A percentile compares a stretch with the other conserved stretches of the same genome.
phyloP scores from a whole-genome alignment of 2,888 invertebrate genomes.

The Caenorhabditis sp. region DNA sequence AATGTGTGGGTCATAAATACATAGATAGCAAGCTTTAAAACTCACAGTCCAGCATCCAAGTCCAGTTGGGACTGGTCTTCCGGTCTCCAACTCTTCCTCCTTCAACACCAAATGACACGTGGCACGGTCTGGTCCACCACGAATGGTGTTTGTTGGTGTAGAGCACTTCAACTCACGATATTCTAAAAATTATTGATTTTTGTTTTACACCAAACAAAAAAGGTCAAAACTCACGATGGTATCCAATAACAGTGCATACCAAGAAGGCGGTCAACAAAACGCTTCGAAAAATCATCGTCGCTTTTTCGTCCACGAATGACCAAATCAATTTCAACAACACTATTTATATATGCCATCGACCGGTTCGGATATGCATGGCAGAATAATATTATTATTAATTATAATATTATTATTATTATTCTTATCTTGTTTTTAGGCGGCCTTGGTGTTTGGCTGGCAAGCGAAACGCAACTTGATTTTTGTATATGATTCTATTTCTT shows the following conservation, averaged over 20 bases:
- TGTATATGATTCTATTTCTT: neutral
- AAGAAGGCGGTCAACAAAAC: neutral
- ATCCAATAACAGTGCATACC: slow-evolving; percentile 18
- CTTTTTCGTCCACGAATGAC: neutral
- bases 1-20: neutral
- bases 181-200: slow-evolving; percentile 42
- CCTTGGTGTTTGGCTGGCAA: neutral
- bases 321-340: neutral
- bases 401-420: neutral
- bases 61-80: slow-evolving; percentile 64
- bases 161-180: slow-evolving; percentile 67
- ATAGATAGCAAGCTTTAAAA: too few relatives aligned
- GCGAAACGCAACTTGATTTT: neutral
- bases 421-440: neutral
- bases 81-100: slow-evolving; percentile 60
- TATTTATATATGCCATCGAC: neutral
- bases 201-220: neutral
- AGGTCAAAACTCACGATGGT: slow-evolving; percentile 24
- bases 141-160: slow-evolving; percentile 64
- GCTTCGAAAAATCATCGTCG: neutral
- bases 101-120: slow-evolving; percentile 67
- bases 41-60: slow-evolving; percentile 66
- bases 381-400: neutral
- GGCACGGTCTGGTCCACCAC: slow-evolving; percentile 62
- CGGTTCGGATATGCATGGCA: neutral